These are phyloP conservation scores for Falcunculus frontatus DNA, from an alignment of 2,113 vertebrate genomes.

Conservation along the genomic window DNA sequence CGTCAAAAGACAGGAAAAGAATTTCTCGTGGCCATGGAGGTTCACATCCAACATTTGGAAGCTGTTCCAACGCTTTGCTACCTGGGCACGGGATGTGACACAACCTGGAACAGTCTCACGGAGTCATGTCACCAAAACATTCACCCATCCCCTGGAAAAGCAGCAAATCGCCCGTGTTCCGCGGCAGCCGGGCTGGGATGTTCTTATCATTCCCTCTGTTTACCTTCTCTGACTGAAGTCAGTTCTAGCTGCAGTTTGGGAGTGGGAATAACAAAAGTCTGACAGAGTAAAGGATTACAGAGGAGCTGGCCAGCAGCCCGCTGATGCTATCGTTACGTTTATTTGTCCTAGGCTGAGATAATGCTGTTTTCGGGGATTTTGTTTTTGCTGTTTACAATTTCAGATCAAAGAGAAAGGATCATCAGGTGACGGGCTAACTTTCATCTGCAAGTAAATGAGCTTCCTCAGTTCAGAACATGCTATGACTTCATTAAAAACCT, in stretches of 20 bases:
- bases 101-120: not conserved
- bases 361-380: slow-evolving; percentile 62
- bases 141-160: not conserved
- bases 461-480: slow-evolving; percentile 28
- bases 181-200: not conserved
- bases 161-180: fast-evolving
- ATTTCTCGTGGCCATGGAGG: not conserved
- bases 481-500: not conserved
- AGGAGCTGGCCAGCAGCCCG: slow-evolving; percentile 75
- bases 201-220: slow-evolving; percentile 66
- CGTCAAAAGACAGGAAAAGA: not conserved
- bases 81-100: fast-evolving
- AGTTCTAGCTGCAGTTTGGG: slow-evolving; percentile 41
- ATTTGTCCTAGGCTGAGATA: slow-evolving; percentile 75
- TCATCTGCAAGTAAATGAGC: slow-evolving; percentile 73
- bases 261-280: slow-evolving; percentile 63
- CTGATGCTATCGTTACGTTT: slow-evolving; percentile 76
- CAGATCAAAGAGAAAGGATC: slow-evolving; percentile 79
- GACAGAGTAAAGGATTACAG: slow-evolving; percentile 70
- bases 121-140: not conserved
- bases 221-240: slow-evolving; percentile 68
- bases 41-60: not conserved
- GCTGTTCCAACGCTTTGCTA: fast-evolving
- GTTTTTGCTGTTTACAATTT: slow-evolving; percentile 66
- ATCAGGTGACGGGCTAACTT: slow-evolving; percentile 74